Percentiles rank a stretch among this genome's conserved stretches.
phyloP scores from a whole-genome alignment of 2,888 invertebrate species.

The Ormia ochracea region DNA sequence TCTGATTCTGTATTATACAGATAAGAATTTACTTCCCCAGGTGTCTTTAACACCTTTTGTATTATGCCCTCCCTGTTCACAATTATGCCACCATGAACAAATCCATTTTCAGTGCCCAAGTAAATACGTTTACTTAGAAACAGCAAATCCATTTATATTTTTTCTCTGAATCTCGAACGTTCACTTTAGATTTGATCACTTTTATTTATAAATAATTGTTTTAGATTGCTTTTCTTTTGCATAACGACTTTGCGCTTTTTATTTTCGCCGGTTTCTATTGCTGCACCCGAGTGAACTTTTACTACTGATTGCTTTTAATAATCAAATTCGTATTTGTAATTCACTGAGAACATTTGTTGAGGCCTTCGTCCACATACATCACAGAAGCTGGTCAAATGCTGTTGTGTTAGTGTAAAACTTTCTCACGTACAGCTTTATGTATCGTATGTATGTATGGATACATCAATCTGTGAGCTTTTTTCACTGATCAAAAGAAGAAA shows the following conservation, averaged over 20 bases:
- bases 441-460: too few relatives aligned
- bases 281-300: not conserved
- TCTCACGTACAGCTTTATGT: too few relatives aligned
- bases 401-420: too few relatives aligned
- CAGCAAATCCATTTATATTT: slow-evolving; percentile 75
- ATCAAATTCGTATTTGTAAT: not conserved
- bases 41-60: slow-evolving; percentile 77
- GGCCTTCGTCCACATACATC: too few relatives aligned
- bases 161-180: too few relatives aligned
- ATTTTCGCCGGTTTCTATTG: slow-evolving; percentile 5
- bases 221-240: slow-evolving; percentile 14
- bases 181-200: not conserved
- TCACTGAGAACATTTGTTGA: not conserved
- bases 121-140: slow-evolving; percentile 78
- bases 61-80: slow-evolving; percentile 80
- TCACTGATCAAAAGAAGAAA: too few relatives aligned
- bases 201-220: slow-evolving; percentile 15
- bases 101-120: slow-evolving; percentile 77
- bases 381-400: too few relatives aligned
- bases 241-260: slow-evolving; percentile 5
- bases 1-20: slow-evolving; percentile 78
- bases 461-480: too few relatives aligned
- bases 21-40: slow-evolving; percentile 78
- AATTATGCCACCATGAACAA: slow-evolving; percentile 80
- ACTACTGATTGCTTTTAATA: slow-evolving; percentile 19